Evolutionary conservation across 2,113 vertebrate genomes (phyloP), one percentile per base, ranked within the genome.

Genomic region (Circaetus cinerascens): DNA sequence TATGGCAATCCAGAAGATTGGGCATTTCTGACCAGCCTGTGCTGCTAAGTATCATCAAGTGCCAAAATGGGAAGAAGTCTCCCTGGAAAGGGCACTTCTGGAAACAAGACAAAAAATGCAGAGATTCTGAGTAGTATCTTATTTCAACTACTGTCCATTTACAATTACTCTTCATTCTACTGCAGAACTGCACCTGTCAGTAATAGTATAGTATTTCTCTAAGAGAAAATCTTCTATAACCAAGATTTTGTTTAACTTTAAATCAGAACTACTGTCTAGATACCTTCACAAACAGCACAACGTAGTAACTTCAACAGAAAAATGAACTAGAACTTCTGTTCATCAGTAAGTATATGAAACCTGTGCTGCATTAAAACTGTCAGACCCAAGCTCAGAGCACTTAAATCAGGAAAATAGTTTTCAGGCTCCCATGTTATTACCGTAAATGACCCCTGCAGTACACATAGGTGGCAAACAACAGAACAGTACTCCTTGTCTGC

Each of bases 401-500:
- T 45, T 77, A 38, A 80, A 69, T 38, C 27, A 60, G 45, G n/a
- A 68, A 41, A 2, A 25, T 2, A 36, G 8, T 36, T 66, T 63
- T 34, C 36, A 85, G 56, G 34, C 25, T 56, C 40, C 36, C 29
- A 9, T 1, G 1, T 73, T 66, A 71, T 2, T 43, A 34, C 46
- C 40, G 40, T 3, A 19, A 78, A 13, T 5, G 11, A 40, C 25
- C 32, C 63, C 51, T 14, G 46, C 60, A 36, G 13, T 16, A n/a
- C 23, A 16, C 0, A 4, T 0, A 38, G 22, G 40, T 7, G 21
- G 10, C 19, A 36, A 81, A 25, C 15, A 36, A 19, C 25, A 59
- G 53, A 53, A 75, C 21, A 32, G 45, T 22, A 16, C 53, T 78
- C 22, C 13, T 27, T 29, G 43, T 15, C 48, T 18, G 5, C 59